A percentile compares a stretch with the other conserved stretches of the same genome.
These are phyloP conservation scores for Discoglossus pictus DNA, from an alignment of 2,797 vertebrate species.

Conservation along the genomic window DNA sequence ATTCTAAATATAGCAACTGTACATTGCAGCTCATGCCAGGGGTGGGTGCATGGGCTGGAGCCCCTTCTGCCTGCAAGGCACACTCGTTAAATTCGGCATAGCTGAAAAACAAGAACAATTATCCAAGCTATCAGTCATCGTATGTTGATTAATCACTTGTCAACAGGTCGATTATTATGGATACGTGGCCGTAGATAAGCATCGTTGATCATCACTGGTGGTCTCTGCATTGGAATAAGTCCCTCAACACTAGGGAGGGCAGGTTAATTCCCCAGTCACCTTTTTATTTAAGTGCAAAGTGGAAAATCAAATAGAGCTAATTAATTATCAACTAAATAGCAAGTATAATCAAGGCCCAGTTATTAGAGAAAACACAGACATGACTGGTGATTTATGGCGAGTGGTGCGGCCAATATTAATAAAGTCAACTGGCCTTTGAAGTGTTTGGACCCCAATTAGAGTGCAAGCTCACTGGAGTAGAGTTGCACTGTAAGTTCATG, in stretches of 20 bases:
- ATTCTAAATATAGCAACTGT: conserved; percentile 53
- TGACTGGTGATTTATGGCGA: conserved; percentile 33
- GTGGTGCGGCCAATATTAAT: background rate
- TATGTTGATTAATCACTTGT: conserved; percentile 31
- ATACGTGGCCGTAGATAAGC: conserved; percentile 2
- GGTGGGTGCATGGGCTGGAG: background rate
- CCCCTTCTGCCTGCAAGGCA: background rate
- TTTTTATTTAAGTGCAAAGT: conserved; percentile 23
- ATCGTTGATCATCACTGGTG: conserved; percentile 33
- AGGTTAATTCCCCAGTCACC: conserved; percentile 26
- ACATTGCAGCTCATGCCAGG: conserved; percentile 2
- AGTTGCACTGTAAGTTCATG: conserved; percentile 23
- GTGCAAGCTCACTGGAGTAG: conserved; percentile 8
- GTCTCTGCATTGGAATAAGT: conserved; percentile 7
- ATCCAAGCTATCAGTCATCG: conserved; percentile 7
- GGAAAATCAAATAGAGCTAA: conserved; percentile 17
- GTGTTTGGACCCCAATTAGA: conserved; percentile 32
- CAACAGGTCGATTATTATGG: conserved; percentile 7
- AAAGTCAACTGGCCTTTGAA: conserved; percentile 19
- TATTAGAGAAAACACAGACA: conserved; percentile 34
- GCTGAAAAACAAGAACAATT: conserved; percentile 13
- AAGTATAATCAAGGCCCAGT: conserved; percentile 24
- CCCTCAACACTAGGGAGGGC: conserved; percentile 12
- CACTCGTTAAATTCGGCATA: too few relatives aligned
- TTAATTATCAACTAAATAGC: conserved; percentile 26